Base-by-base conservation (phyloP, 1,140 invertebrate species). In the Brachionus koreanus region DNA sequence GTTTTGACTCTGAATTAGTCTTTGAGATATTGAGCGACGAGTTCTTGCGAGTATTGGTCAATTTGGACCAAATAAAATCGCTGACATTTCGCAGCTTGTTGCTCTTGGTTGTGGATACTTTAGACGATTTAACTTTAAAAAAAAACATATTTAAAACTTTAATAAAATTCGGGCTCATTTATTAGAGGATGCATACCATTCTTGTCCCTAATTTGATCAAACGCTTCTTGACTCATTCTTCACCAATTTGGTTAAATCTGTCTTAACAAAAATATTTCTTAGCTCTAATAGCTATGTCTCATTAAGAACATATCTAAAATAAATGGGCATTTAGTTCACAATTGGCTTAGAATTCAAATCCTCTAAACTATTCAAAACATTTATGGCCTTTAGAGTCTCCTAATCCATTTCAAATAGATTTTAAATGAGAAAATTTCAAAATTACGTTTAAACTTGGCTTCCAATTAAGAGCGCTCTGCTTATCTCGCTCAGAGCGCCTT, bases 341-440 rank as follows among this genome's bases (percentile, higher is more conserved):
- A 65, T 12, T 65, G 25, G 25, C 63, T 65, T 65, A 33, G 25
- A 33, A 65, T 65, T 65, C 63, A 65, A 65, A 65, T 65, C 25
- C 33, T 69, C 35, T 33, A 69, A 69, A 69, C 65, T 57, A 69
- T 69, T 69, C 37, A 13, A 37, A 19, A 39, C 33, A 69, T 39
- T 69, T 35, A 39, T 35, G 65, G 65, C 65, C 37, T 37, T 69
- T 69, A 37, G 16, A 69, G 39, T 37, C 12, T 23, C 35, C 65
- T 69, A 69, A 69, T 69, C 65, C 65, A 69, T 16, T 69, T 69
- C 35, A 37, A 69, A 69, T 37, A 37, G 5, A 69, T 42, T 69
- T 65, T 65, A 39, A 69, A 69, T 69, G 65, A 69, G 65, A 69
- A 69, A 39, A 69, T 69, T 69, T 69, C 5, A 57, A 57, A 57